A percentile compares a stretch with the other conserved stretches of the same genome.
phyloP scores from a whole-genome alignment of 2,113 vertebrate genomes.

The Pionites leucogaster region DNA sequence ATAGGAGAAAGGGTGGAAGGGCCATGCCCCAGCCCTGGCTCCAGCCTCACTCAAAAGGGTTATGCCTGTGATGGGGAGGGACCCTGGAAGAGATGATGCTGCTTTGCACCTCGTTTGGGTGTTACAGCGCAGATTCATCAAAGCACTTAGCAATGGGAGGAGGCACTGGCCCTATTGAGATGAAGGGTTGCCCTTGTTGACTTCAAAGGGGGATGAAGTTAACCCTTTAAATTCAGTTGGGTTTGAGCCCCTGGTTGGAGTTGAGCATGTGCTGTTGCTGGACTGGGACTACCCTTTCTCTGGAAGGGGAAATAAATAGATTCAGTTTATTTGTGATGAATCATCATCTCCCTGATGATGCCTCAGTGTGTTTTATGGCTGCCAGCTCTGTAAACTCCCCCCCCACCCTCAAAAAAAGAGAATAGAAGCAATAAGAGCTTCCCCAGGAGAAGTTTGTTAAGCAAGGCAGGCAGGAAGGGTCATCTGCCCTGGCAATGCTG shows the following conservation, averaged over 20 bases:
- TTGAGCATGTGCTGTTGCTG: background rate
- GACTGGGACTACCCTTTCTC: background rate
- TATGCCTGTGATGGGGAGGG: background rate
- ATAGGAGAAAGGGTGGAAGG: background rate
- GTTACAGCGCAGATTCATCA: background rate
- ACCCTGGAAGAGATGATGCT: background rate
- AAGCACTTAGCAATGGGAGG: background rate
- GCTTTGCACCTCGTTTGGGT: conserved; percentile 13
- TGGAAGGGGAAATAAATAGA: background rate
- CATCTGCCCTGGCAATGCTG: background rate
- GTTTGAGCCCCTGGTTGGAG: background rate
- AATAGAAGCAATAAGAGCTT: background rate
- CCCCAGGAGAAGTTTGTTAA: background rate
- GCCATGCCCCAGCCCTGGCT: background rate
- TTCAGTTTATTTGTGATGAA: background rate
- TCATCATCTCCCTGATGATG: background rate
- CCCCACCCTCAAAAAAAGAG: background rate
- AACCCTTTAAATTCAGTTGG: background rate
- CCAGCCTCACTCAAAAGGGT: background rate
- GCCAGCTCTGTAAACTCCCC: background rate
- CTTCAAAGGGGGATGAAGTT: conserved; percentile 27
- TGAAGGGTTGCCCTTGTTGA: background rate
- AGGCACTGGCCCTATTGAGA: background rate
- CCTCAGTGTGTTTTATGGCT: background rate
- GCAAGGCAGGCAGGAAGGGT: background rate